Evolutionary conservation across 2,888 invertebrate genomes (phyloP).

Genomic region (Lasioglossum morio): DNA sequence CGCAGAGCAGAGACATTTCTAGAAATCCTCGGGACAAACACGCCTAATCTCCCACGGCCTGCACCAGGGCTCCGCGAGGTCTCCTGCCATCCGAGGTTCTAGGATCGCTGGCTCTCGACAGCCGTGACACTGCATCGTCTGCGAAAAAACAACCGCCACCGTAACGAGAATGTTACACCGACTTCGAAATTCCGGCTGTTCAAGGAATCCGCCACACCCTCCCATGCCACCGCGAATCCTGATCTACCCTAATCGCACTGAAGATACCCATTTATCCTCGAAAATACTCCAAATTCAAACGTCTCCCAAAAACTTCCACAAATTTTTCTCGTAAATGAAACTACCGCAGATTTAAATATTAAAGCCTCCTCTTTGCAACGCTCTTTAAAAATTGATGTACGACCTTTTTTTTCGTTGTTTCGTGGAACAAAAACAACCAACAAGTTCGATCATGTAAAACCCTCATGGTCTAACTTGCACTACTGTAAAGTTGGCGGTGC

Average conservation of each 20-base stretch:
- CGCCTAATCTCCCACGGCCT: conserved; percentile 57
- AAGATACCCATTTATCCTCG: too few relatives aligned
- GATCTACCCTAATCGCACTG: background rate
- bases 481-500: background rate
- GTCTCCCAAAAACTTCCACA: too few relatives aligned
- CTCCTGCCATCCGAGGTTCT: background rate
- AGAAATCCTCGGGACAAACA: conserved; percentile 50
- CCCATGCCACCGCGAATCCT: background rate
- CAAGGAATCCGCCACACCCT: background rate
- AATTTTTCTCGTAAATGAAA: too few relatives aligned
- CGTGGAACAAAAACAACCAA: background rate
- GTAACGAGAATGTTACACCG: background rate
- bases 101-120: background rate
- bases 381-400: too few relatives aligned
- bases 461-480: background rate
- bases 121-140: background rate
- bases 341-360: too few relatives aligned
- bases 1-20: conserved; percentile 43
- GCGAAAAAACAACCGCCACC: background rate
- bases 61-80: conserved; percentile 6
- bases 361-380: too few relatives aligned
- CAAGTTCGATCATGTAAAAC: background rate
- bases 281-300: too few relatives aligned
- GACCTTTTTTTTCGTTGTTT: background rate
- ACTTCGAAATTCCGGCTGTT: conserved; percentile 15